phyloP scores from a whole-genome alignment of 2,113 vertebrate species.

The Xiphophorus hellerii region DNA sequence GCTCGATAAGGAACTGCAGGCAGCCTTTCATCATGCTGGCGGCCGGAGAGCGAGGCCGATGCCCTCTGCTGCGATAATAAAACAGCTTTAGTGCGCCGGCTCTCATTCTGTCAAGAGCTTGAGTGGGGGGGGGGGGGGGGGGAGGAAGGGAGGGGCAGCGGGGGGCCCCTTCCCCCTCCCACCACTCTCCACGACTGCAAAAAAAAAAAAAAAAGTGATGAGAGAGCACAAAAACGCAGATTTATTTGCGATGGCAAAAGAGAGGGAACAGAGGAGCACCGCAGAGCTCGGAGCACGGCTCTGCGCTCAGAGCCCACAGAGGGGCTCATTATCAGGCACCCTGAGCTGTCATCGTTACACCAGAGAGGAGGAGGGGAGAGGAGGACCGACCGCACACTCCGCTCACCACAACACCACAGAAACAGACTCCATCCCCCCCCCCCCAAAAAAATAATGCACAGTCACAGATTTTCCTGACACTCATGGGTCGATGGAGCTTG shows the following conservation, averaged over 20 bases:
- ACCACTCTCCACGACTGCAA: background rate
- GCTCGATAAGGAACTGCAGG: conserved; percentile 81
- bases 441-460: conserved; percentile 33
- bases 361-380: background rate
- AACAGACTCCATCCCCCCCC: background rate
- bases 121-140: background rate
- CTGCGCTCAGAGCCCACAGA: conserved; percentile 40
- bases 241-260: conserved; percentile 44
- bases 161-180: no score
- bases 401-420: background rate
- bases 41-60: conserved; percentile 36
- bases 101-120: conserved; percentile 42
- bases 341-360: conserved; percentile 6
- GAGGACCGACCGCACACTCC: conserved; percentile 9
- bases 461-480: conserved; percentile 48
- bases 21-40: conserved; percentile 82
- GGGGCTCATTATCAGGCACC: conserved; percentile 45
- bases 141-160: background rate
- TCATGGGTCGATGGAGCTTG: conserved; percentile 36
- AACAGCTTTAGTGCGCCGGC: conserved; percentile 59
- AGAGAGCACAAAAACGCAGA: conserved; percentile 52
- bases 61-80: conserved; percentile 59
- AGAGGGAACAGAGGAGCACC: conserved; percentile 49
- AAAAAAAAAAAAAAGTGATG: conserved; percentile 42
- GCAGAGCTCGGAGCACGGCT: conserved; percentile 57